Evolutionary conservation across 2,113 vertebrate species (phyloP).

Genomic region (Ellobius talpinus): DNA sequence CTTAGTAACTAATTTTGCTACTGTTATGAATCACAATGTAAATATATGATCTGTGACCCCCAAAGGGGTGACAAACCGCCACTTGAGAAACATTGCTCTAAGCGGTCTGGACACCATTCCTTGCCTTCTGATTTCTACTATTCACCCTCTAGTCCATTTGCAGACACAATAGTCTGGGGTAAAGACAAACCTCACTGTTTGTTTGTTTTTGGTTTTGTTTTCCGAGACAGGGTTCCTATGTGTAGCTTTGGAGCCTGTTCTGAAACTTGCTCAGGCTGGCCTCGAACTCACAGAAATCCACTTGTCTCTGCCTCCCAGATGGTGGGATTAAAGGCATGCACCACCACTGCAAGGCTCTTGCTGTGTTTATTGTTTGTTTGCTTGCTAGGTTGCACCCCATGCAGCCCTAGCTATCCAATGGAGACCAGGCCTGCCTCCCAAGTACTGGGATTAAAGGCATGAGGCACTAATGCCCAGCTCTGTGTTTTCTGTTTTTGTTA

Average conservation of each 20-base stretch:
- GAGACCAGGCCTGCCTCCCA: not conserved
- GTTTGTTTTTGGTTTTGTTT: not conserved
- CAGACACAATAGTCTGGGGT: not conserved
- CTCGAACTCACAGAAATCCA: too few species aligned
- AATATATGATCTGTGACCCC: not conserved
- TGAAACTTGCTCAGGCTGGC: too few species aligned
- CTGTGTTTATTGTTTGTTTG: too few species aligned
- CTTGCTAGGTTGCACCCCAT: too few species aligned
- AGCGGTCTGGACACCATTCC: not conserved
- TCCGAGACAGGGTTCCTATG: not conserved
- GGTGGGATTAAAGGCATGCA: too few species aligned
- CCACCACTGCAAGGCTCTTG: too few species aligned
- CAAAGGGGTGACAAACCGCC: not conserved
- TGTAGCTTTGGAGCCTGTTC: not conserved
- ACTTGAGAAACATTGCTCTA: not conserved
- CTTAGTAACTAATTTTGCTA: not conserved
- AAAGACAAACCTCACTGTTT: not conserved
- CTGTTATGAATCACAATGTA: not conserved
- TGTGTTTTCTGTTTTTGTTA: not conserved
- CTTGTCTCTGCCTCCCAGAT: too few species aligned
- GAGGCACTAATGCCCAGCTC: not conserved
- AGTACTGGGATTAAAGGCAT: not conserved
- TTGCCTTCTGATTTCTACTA: not conserved
- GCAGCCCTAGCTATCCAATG: not conserved
- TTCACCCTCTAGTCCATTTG: not conserved